These are phyloP conservation scores for Vanessa tameamea DNA, from an alignment of 1,140 invertebrate species.

Conservation along the genomic window DNA sequence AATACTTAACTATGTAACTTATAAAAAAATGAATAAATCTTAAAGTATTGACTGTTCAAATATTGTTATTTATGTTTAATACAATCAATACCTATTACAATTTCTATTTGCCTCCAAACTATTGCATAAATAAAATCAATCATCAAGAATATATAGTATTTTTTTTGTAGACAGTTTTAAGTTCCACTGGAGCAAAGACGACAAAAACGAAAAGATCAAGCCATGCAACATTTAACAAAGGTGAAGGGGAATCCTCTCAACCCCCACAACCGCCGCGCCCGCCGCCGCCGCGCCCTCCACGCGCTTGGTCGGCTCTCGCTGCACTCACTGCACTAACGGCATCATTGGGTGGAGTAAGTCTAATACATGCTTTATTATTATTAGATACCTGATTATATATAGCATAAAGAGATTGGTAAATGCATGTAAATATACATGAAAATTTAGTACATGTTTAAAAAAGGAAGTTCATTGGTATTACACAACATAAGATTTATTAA, in stretches of 20 bases:
- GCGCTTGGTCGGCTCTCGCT: slow-evolving; percentile 42
- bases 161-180: slow-evolving; percentile 35
- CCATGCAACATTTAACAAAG: slow-evolving; percentile 16
- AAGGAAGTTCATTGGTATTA: too few species aligned
- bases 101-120: too few species aligned
- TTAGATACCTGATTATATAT: not conserved
- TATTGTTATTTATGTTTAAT: too few species aligned
- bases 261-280: slow-evolving; percentile 25
- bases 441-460: too few species aligned
- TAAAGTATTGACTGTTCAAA: too few species aligned
- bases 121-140: too few species aligned
- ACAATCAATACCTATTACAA: too few species aligned
- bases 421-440: too few species aligned
- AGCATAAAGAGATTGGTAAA: too few species aligned
- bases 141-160: not conserved
- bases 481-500: too few species aligned
- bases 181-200: not conserved
- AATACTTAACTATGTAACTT: not conserved
- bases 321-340: slow-evolving; percentile 43
- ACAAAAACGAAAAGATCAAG: not conserved
- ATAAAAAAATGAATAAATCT: too few species aligned
- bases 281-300: slow-evolving; percentile 32
- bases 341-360: slow-evolving; percentile 47
- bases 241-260: not conserved
- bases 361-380: not conserved